Evolutionary conservation across 2,888 invertebrate genomes (phyloP), one percentile per base, ranked within the genome.

Genomic region (Aricia artaxerxes): DNA sequence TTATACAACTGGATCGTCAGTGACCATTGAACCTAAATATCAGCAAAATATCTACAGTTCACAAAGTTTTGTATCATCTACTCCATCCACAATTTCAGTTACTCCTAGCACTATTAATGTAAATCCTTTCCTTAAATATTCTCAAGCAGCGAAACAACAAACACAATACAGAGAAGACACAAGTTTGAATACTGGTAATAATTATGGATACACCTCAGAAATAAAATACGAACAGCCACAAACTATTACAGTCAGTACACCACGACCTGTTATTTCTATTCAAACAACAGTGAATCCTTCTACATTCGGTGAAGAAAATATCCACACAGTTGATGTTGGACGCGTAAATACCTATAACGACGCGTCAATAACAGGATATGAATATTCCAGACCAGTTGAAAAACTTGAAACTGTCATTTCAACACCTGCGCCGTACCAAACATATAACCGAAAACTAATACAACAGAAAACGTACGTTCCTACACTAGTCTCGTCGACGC

Each of bases 1-100:
- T 60, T 94, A 94, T 79, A 93, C 94, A 4, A 93, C 93, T 77
- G 92, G 93, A 5, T 87, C 91, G 82, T 84, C 77, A 84, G 79
- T 81, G 16, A 80, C 88, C 11, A 77, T 9, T 75, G 49, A 49
- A 61, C 61, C 79, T 64, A 79, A 73, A 16, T 81, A 79, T 40
- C 80, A 11, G 49, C 78, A 57, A 31, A 90, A 91, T 73, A 82
- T 87, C 1, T 92, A 89, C 82, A 92, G 89, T 79, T 92, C 93
- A 13, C 90, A 92, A 85, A 90, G 89, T 1, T 77, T 80, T 78
- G 81, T 83, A 13, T 83, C 84, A 0, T 80, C 84, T 61, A 83
- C 83, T 31, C 73, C 78, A 35, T 81, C 81, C 4, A 82, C 84
- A 35, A 78, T 81, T 24, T 81, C 82, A 73, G 76, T 83, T 31